Evolutionary conservation across 2,888 invertebrate species (phyloP), one percentile per base, ranked within the genome.

Genomic region (Didymodactylos carnosus): DNA sequence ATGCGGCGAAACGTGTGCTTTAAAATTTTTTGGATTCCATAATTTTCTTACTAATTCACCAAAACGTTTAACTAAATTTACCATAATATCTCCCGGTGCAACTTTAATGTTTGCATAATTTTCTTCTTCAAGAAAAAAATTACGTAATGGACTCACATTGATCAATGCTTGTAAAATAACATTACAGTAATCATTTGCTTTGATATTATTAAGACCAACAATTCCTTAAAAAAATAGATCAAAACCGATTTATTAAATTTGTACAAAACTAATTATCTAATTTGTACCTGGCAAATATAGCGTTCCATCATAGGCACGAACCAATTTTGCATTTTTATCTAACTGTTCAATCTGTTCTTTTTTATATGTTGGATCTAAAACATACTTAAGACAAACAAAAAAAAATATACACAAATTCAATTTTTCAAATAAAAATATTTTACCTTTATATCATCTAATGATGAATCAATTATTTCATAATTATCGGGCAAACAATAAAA

Each of bases 401-500:
- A n/a, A n/a, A n/a, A n/a, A n/a, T 23, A 76, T 43, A 72, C 51
- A 19, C n/a, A 23, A 46, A 16, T 25, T n/a, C n/a, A n/a, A n/a
- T n/a, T n/a, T n/a, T n/a, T n/a, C n/a, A n/a, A n/a, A n/a, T n/a
- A n/a, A n/a, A n/a, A n/a, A n/a, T 40, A 2, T 77, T 80, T 78
- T 76, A 86, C 85, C 78, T 84, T 95, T 75, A 98, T 98, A 80
- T 98, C 98, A 83, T 95, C 95, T 77, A 99, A 84, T 0, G 97
- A 95, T 83, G 87, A 87, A 89, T 93, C 94, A 79, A 95, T 91
- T 78, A 99, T 93, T 87, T 98, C 94, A 86, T 99, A 99, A 84
- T 98, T 98, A 82, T 99, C 98, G 1, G 98, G 98, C 76, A 99
- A 86, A 82, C 98, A 99, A 84, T 98, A 99, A 84, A 98, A 99